Evolutionary conservation across 2,113 vertebrate genomes (phyloP), one percentile per base, ranked within the genome.

Genomic region (Albula glossodonta): DNA sequence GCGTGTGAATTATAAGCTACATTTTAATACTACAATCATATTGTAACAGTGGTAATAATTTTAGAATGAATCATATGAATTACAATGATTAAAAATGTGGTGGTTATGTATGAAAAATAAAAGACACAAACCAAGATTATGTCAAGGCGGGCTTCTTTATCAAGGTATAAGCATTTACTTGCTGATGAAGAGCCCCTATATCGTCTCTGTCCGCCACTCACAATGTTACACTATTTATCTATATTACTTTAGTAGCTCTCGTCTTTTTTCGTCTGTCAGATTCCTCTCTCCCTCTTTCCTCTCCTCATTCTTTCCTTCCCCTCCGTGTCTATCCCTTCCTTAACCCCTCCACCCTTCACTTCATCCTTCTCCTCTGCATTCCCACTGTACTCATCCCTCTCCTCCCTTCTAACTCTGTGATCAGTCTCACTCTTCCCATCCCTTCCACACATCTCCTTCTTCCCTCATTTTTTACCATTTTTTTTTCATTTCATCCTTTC

Each of bases 121-220:
- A 15, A 8, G 48, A 31, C 10, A 31, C 19, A 74, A 22, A 48
- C 22, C 66, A 84, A 84, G 83, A 66, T 78, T 10, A 51, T 74
- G 50, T 77, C 83, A 84, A 84, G 83, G 60, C 51, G 41, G 83
- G 22, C 60, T 19, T 84, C 51, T 31, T 74, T 74, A n/a, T 17
- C 17, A 22, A 70, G 6, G n/a, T 70, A n/a, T n/a, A 70, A n/a
- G 63, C 63, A n/a, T 70, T 70, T 70, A 70, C 17, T 70, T n/a
- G 7, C 49, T 57, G 57, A 17, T 10, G 8, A 22, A 48, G 5
- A 57, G n/a, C 70, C 31, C 25, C 70, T 31, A 4, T 15, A 9
- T 31, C 70, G 2, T 49, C 82, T 15, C 11, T 63, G 25, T 9
- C 10, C 17, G 13, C 41, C 52, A 17, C 53, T 49, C 53, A 7